Percentiles rank a stretch among this genome's conserved stretches.
Conservation (phyloP, 1,140 invertebrate genomes). For the Lasaia peninsularis region DNA sequence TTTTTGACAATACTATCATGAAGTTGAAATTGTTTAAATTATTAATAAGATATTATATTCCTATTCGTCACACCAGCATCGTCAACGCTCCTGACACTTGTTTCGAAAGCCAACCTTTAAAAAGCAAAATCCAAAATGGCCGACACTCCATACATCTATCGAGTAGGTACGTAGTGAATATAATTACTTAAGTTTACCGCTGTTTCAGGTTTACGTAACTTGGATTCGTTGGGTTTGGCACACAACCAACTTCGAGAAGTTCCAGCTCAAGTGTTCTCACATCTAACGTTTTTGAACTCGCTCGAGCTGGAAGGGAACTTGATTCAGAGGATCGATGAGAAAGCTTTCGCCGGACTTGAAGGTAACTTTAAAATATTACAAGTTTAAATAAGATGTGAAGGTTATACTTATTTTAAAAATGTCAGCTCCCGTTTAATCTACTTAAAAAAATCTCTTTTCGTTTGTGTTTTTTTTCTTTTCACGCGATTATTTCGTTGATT, state of each 20-base stretch:
- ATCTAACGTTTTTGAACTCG: constrained; percentile 87
- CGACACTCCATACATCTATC: neutral
- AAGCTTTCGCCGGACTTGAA: constrained; percentile 90
- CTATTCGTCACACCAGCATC: no score
- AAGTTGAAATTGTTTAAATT: no score
- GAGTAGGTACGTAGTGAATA: neutral
- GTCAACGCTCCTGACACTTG: no score
- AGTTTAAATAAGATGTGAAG: neutral
- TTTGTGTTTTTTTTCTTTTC: no score
- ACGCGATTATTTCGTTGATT: no score
- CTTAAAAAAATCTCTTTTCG: no score
- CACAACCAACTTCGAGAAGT: constrained; percentile 89
- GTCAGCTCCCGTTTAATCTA: no score
- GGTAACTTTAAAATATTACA: constrained; percentile 74
- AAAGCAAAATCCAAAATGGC: no score
- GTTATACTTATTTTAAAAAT: no score
- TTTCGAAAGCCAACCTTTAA: no score
- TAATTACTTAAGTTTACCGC: constrained; percentile 1
- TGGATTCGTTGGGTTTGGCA: constrained; percentile 89
- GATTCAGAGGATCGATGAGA: constrained; percentile 87
- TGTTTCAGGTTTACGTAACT: constrained; percentile 82
- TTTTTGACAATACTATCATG: no score
- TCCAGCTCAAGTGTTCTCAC: constrained; percentile 87
- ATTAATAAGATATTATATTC: no score
- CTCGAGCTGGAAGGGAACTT: constrained; percentile 91